Percentiles rank a stretch among this genome's conserved stretches.
phyloP scores from a whole-genome alignment of 2,888 invertebrate genomes.

The Therioaphis trifolii region DNA sequence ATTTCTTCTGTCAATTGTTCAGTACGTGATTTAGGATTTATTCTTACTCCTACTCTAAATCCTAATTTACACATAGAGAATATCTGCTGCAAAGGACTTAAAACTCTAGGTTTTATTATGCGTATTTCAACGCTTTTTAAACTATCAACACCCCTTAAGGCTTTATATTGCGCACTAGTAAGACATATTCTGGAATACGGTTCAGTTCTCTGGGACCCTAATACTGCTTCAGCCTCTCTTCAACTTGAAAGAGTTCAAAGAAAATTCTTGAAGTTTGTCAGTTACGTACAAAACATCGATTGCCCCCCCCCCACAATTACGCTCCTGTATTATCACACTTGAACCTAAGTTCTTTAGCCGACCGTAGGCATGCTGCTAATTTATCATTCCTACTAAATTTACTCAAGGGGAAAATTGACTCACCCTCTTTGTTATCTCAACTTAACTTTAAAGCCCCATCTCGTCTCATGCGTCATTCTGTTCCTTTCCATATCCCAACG shows the following conservation, averaged over 20 bases:
- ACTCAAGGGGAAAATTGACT: conserved; percentile 4
- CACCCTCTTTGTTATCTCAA: neutral
- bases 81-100: too few relatives aligned
- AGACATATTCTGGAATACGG: too few relatives aligned
- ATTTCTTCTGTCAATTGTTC: too few relatives aligned
- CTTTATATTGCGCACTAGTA: too few relatives aligned
- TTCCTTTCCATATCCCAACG: neutral
- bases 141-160: too few relatives aligned
- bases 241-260: neutral
- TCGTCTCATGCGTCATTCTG: neutral
- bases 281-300: neutral
- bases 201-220: neutral
- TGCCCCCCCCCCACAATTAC: neutral
- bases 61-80: too few relatives aligned
- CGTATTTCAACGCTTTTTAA: too few relatives aligned
- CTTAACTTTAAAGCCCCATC: neutral
- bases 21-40: too few relatives aligned
- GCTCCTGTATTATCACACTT: neutral
- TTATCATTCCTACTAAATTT: neutral
- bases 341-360: neutral
- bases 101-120: too few relatives aligned
- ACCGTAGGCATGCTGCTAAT: neutral
- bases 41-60: too few relatives aligned
- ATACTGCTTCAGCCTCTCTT: neutral
- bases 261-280: neutral